Conservation (phyloP, 2,888 invertebrate genomes). For the Agrochola lota region DNA sequence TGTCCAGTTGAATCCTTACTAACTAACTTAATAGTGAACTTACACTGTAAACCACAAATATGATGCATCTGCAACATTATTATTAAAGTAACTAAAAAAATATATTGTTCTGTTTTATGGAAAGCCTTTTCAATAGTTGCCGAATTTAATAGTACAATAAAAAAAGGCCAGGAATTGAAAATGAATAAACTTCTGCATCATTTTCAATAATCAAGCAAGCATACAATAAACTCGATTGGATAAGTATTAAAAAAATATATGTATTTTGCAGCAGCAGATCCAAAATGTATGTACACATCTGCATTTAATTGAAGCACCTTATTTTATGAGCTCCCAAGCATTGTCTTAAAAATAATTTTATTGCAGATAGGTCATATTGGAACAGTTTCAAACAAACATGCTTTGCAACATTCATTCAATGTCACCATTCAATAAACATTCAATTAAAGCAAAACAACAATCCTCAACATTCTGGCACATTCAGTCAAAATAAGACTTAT, state of each 20-base stretch:
- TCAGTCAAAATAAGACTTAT: constrained; percentile 79
- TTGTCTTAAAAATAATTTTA: constrained; percentile 49
- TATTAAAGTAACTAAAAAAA: constrained; percentile 24
- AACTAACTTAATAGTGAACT: constrained; percentile 74
- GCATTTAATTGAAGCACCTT: constrained; percentile 12
- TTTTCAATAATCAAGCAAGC: constrained; percentile 2
- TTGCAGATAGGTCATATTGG: constrained; percentile 67
- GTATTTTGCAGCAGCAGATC: constrained; percentile 14
- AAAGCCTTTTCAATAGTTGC: constrained; percentile 12
- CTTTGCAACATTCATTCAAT: constrained; percentile 69
- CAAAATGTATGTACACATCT: constrained; percentile 43
- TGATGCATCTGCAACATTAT: constrained; percentile 71
- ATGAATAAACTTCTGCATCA: background rate
- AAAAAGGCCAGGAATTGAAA: background rate
- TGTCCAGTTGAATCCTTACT: constrained; percentile 75
- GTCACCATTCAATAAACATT: constrained; percentile 74
- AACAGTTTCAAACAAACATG: constrained; percentile 58
- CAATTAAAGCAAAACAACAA: constrained; percentile 75
- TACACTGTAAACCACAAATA: constrained; percentile 68
- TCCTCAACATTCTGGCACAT: constrained; percentile 73
- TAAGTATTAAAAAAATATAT: background rate
- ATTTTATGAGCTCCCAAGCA: constrained; percentile 15
- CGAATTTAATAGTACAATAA: background rate
- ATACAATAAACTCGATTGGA: background rate
- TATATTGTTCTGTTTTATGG: constrained; percentile 11